Conservation (phyloP, 2,797 vertebrate species). For the Siniperca obscura region DNA sequence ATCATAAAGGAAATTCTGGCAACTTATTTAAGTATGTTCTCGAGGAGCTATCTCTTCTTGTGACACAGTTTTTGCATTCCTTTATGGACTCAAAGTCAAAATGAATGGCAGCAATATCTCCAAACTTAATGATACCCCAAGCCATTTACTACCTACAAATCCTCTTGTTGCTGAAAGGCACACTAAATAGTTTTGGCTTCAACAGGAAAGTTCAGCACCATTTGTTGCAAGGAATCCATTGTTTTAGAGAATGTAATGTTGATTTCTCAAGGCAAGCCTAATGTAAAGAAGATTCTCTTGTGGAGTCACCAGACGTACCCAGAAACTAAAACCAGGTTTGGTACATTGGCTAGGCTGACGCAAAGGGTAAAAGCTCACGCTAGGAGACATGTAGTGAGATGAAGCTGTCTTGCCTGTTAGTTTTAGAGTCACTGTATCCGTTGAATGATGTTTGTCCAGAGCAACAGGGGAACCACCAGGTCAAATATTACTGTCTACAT, state of each 20-base stretch:
- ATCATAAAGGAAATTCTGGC: not conserved
- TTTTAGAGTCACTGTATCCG: not conserved
- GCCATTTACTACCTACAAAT: not conserved
- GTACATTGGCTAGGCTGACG: not conserved
- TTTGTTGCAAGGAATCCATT: constrained; percentile 6
- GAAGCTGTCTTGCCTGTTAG: not conserved
- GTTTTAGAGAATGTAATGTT: not conserved
- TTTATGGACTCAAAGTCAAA: not conserved
- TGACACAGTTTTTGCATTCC: not conserved
- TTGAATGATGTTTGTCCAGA: constrained; percentile 18
- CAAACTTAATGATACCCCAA: not conserved
- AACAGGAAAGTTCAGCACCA: not conserved
- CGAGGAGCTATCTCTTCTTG: constrained; percentile 14
- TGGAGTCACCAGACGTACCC: not conserved
- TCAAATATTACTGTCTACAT: constrained; percentile 3
- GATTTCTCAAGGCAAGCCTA: not conserved
- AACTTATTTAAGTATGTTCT: constrained; percentile 1
- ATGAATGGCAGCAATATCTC: not conserved
- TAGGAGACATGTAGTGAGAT: not conserved
- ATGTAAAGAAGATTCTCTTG: not conserved
- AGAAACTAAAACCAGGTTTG: constrained; percentile 6
- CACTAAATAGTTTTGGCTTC: not conserved
- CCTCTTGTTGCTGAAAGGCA: not conserved
- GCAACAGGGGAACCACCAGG: constrained; percentile 10
- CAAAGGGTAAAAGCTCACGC: not conserved